Conservation (phyloP, 2,113 vertebrate genomes). For the Heliornis fulica region DNA sequence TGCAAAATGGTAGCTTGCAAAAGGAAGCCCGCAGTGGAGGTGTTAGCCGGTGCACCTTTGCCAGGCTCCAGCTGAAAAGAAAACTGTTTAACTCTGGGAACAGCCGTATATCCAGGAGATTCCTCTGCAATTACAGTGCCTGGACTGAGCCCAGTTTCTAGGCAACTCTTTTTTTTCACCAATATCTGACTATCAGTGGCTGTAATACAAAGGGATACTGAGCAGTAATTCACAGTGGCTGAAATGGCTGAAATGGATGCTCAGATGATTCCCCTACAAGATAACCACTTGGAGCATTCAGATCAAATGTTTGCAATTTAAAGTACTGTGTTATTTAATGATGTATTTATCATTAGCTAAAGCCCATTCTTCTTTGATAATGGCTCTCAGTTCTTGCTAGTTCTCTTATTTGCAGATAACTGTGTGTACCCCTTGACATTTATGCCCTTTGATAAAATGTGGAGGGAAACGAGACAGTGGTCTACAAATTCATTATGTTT, state of each 20-base stretch:
- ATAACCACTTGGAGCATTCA: background rate
- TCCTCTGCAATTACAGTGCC: background rate
- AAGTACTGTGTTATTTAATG: background rate
- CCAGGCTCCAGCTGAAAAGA: background rate
- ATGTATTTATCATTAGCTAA: background rate
- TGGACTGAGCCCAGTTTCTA: background rate
- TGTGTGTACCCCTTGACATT: background rate
- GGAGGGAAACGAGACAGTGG: background rate
- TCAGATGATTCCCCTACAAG: background rate
- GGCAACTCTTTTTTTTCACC: background rate
- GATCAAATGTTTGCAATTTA: background rate
- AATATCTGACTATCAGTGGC: fast-evolving
- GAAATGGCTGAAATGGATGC: background rate
- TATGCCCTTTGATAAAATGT: background rate
- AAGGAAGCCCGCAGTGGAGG: background rate
- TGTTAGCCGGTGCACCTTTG: background rate
- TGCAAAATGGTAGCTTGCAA: background rate
- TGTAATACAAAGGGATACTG: background rate
- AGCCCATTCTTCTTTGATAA: background rate
- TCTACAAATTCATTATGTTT: background rate
- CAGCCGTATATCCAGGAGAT: background rate
- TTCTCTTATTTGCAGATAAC: background rate
- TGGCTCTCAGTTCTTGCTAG: background rate
- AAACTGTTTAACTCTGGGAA: background rate
- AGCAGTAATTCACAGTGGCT: background rate